phyloP scores from a whole-genome alignment of 2,113 vertebrate genomes.

The Dunckerocampus dactyliophorus region DNA sequence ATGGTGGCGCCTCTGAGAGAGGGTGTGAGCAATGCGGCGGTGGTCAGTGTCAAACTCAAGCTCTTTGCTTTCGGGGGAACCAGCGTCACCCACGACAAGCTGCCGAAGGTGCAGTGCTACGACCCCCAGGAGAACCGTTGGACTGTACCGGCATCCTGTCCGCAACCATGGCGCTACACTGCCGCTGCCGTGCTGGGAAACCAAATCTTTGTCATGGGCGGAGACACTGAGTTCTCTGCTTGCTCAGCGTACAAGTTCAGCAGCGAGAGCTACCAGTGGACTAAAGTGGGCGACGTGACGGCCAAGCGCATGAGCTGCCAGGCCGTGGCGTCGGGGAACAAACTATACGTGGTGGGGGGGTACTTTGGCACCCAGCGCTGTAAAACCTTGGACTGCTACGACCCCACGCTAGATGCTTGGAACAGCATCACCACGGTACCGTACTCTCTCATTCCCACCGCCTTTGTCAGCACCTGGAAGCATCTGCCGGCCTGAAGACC shows the following conservation, averaged over 20 bases:
- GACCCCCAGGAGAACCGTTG: slow-evolving; percentile 79
- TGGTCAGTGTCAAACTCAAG: slow-evolving; percentile 80
- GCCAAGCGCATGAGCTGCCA: slow-evolving; percentile 83
- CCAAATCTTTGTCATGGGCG: slow-evolving; percentile 81
- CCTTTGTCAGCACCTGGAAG: slow-evolving; percentile 85
- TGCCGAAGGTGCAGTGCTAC: slow-evolving; percentile 83
- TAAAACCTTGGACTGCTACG: slow-evolving; percentile 83
- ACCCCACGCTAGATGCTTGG: slow-evolving; percentile 79
- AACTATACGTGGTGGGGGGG: slow-evolving; percentile 82
- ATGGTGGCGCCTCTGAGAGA: slow-evolving; percentile 81
- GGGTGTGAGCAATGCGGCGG: slow-evolving; percentile 81
- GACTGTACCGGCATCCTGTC: slow-evolving; percentile 78
- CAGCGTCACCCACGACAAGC: slow-evolving; percentile 78
- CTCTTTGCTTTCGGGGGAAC: slow-evolving; percentile 83
- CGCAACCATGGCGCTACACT: slow-evolving; percentile 82
- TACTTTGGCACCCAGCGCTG: slow-evolving; percentile 83
- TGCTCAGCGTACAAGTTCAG: slow-evolving; percentile 83
- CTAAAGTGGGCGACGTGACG: slow-evolving; percentile 81
- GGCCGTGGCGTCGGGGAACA: slow-evolving; percentile 81
- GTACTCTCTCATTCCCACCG: slow-evolving; percentile 82
- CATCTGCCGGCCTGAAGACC: slow-evolving; percentile 72
- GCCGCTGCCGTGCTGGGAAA: slow-evolving; percentile 79
- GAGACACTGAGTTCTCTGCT: slow-evolving; percentile 81
- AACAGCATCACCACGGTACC: slow-evolving; percentile 83
- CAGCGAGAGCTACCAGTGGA: slow-evolving; percentile 82